Base-by-base conservation (phyloP, 2,888 invertebrate species). In the Platerodrilus igneus region DNA sequence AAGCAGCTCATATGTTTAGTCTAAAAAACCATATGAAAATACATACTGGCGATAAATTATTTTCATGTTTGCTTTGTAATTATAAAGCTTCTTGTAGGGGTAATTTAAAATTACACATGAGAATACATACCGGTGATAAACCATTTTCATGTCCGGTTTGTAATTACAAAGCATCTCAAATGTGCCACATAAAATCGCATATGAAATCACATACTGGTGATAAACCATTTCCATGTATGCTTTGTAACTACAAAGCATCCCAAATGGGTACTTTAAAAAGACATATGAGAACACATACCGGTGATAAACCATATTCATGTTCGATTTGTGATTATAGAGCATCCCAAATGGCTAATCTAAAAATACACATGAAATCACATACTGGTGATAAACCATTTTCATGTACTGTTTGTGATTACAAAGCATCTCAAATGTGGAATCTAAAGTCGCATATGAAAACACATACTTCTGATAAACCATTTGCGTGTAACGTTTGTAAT, bases 351-450 rank as follows among this genome's bases (percentile, higher is more conserved):
- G n/a, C 11, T 5, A 10, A n/a, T 6, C 14, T 25, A 5, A 25
- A 25, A 25, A 25, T 10, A 2, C 25, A 25, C 14, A 25, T 25
- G 25, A 11, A 2, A 4, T 13, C 3, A 7, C 25, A 25, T 10
- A 25, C 10, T 13, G 11, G 4, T 10, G 7, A 25, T 3, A 25
- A 10, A 25, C 25, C 25, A 2, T 25, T 25, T 25, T 14, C 10
- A 13, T 25, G 25, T 13, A n/a, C 11, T 30, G 19, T 26, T 23
- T 27, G 32, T 41, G n/a, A n/a, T n/a, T n/a, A n/a, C n/a, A n/a
- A n/a, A n/a, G n/a, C n/a, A n/a, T n/a, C n/a, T n/a, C n/a, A n/a
- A n/a, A n/a, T n/a, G n/a, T n/a, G n/a, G n/a, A n/a, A n/a, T n/a
- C n/a, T n/a, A n/a, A n/a, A n/a, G n/a, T n/a, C n/a, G n/a, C n/a